Evolutionary conservation across 2,113 vertebrate genomes (phyloP).

Genomic region (Phrynosoma platyrhinos): DNA sequence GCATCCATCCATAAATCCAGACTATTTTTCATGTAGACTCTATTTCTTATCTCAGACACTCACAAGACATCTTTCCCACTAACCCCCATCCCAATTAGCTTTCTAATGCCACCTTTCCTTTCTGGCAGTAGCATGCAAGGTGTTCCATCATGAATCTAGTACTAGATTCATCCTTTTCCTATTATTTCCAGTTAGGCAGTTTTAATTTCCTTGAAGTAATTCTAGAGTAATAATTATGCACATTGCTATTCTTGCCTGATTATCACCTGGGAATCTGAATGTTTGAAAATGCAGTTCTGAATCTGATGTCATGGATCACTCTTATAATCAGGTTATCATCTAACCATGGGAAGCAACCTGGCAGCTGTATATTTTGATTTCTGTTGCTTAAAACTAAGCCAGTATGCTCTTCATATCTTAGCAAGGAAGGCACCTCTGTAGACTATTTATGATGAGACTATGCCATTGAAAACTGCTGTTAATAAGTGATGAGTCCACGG

Average conservation of each 20-base stretch:
- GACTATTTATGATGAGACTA: rapidly evolving
- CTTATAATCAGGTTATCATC: neutral
- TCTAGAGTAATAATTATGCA: neutral
- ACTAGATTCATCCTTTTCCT: neutral
- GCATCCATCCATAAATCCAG: neutral
- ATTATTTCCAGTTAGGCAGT: neutral
- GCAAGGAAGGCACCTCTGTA: neutral
- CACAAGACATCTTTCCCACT: neutral
- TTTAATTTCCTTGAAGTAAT: neutral
- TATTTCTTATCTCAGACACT: neutral
- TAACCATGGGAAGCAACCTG: neutral
- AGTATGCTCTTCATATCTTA: neutral
- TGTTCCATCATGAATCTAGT: neutral
- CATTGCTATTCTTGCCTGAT: neutral
- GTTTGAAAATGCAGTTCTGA: neutral
- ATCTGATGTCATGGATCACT: neutral
- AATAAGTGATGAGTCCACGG: neutral
- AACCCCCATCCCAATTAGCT: neutral
- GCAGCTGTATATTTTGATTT: neutral
- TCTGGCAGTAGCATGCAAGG: neutral
- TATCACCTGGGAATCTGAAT: neutral
- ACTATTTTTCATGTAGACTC: neutral
- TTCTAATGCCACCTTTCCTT: neutral
- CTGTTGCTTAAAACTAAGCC: neutral
- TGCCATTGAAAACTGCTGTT: rapidly evolving